Evolutionary conservation across 1,140 invertebrate species (phyloP), one percentile per base, ranked within the genome.

Genomic region (Grapholita molesta): DNA sequence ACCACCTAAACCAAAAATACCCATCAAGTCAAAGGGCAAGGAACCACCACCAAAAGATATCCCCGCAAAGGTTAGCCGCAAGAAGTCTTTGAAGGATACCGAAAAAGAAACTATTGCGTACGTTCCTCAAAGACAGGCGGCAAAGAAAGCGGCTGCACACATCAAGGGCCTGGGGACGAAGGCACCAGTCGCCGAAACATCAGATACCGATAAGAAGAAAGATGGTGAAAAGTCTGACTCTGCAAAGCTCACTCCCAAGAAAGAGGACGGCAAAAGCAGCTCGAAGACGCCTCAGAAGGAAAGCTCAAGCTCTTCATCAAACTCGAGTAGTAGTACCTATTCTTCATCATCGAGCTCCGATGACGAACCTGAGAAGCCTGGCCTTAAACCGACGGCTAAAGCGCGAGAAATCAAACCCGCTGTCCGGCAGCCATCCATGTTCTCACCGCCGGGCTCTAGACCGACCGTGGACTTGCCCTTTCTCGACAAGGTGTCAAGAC

Each of bases 111-210:
- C 96, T 72, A 92, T 97, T 15, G 95, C 96, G 1, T 97, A 97
- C 89, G 97, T 98, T 35, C 97, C 97, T 0, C 97, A 98, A 84
- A 91, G 97, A 38, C 96, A 97, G 90, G 97, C 97, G 3, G 97
- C 97, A 33, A 97, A 97, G 83, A 98, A 98, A 86, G 97, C 97
- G 2, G 96, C 96, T 9, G 96, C 97, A 76, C 96, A 97, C 80
- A 96, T 98, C 42, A 97, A 97, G 80, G 96, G 96, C 48, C 90
- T 96, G 66, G 89, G 89, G 1, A 94, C 93, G 23, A 96, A 96
- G 74, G 92, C 94, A 74, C 79, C 89, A 68, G 78, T 87, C 82
- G 42, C 80, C 5, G 93, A 94, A 79, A 90, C 88, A 70, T 76
- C 89, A 21, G 85, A 94, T 78, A 68, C 83, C 82, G 76, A 92